These are phyloP conservation scores for Pseudopodoces humilis DNA, from an alignment of 2,113 vertebrate species.

Conservation along the genomic window DNA sequence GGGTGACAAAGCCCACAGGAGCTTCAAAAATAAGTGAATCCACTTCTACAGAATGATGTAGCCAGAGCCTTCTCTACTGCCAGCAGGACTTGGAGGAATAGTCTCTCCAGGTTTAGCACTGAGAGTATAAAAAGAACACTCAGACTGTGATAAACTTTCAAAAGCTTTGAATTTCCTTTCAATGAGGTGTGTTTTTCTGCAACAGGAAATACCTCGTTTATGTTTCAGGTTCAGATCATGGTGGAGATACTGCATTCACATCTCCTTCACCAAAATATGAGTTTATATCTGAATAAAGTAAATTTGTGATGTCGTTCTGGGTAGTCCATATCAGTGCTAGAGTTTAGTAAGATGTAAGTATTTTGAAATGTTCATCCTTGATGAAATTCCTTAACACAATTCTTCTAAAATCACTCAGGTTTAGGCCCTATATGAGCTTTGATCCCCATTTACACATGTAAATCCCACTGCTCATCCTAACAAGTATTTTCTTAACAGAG, in stretches of 20 bases:
- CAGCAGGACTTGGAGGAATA: not conserved
- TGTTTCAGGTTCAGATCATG: not conserved
- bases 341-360: not conserved
- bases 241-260: not conserved
- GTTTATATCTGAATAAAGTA: not conserved
- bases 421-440: not conserved
- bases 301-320: fast-evolving
- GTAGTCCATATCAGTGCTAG: not conserved
- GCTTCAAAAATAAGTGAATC: not conserved
- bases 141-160: not conserved
- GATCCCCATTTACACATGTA: not conserved
- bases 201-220: not conserved
- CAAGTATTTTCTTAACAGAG: not conserved
- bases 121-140: not conserved
- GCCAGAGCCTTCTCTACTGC: not conserved
- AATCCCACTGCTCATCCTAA: not conserved
- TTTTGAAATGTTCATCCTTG: not conserved
- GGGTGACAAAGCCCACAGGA: not conserved
- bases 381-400: not conserved
- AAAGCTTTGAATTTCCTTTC: not conserved
- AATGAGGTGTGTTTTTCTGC: not conserved
- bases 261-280: not conserved
- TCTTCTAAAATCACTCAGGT: not conserved
- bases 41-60: not conserved
- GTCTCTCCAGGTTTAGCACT: not conserved